These are phyloP conservation scores for Tridacna gigas DNA, from an alignment of 2,888 invertebrate species.

Conservation along the genomic window DNA sequence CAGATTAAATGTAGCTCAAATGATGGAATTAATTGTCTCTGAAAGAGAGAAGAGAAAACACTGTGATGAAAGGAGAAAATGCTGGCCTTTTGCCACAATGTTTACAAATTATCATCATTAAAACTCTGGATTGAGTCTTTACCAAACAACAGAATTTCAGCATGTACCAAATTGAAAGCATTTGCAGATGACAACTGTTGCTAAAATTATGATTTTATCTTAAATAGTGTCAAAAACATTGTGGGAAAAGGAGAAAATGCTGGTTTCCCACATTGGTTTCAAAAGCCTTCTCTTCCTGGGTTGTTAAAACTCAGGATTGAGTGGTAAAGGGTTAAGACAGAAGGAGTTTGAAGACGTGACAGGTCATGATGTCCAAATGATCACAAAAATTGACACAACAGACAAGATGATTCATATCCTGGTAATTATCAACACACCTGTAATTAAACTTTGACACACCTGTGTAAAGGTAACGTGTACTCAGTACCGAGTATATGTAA, in stretches of 20 bases:
- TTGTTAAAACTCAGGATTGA: neutral
- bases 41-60: no score
- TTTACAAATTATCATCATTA: no score
- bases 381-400: neutral
- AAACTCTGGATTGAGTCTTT: no score
- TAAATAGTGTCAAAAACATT: neutral
- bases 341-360: neutral
- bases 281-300: neutral
- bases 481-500: neutral
- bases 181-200: no score
- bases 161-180: neutral
- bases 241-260: conserved; percentile 10
- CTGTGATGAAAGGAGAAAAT: no score
- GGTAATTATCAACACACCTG: conserved; percentile 20
- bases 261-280: conserved; percentile 5
- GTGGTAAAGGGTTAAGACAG: neutral
- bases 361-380: conserved; percentile 10
- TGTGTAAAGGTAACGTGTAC: conserved; percentile 13
- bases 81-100: no score
- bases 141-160: neutral
- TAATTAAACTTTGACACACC: conserved; percentile 4
- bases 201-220: no score
- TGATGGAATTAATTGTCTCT: no score
- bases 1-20: no score
- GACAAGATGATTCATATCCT: conserved; percentile 33